Evolutionary conservation across 1,140 invertebrate genomes (phyloP), one percentile per base, ranked within the genome.

Genomic region (Acromyrmex echinatior): DNA sequence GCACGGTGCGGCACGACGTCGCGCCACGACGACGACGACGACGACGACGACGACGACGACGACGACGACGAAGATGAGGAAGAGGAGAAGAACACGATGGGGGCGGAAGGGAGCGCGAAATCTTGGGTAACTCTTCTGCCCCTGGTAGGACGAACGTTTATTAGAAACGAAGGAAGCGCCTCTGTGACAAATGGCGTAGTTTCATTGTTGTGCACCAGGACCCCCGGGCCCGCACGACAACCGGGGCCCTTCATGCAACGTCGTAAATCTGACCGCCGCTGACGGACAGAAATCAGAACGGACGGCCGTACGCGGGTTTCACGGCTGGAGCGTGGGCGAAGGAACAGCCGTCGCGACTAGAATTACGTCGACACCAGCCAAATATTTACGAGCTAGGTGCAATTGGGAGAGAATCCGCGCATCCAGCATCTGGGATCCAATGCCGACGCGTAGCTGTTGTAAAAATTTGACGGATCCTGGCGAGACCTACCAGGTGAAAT

Each of bases 121-220:
- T 94, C 93, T 93, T 92, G 86, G 90, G 89, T 93, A 92, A 92
- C 91, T 90, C 90, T 93, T 92, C 92, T 91, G 88, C 86, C 80
- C 71, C 66, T 25, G 25, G 89, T 66, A 76, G 53, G 31, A 60
- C 73, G 73, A 76, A 92, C 88, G 91, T 93, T 91, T 93, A 93
- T 93, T 93, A 93, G 90, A 89, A 92, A 88, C 92, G 70, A 90
- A 92, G 91, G 92, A 93, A 92, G 93, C 92, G 92, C 89, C 91
- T 92, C 90, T 92, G 92, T 93, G 93, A 93, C 93, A 93, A 93
- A 93, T 93, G 92, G 92, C 92, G 62, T 78, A 88, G 88, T 93
- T 93, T 92, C 91, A 93, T 93, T 93, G 92, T 93, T 93, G 87
- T 90, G 84, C 91, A 70, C 18, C 49, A 58, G 84, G 74, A 90